Conservation (phyloP, 2,888 invertebrate species). For the Cancer borealis region DNA sequence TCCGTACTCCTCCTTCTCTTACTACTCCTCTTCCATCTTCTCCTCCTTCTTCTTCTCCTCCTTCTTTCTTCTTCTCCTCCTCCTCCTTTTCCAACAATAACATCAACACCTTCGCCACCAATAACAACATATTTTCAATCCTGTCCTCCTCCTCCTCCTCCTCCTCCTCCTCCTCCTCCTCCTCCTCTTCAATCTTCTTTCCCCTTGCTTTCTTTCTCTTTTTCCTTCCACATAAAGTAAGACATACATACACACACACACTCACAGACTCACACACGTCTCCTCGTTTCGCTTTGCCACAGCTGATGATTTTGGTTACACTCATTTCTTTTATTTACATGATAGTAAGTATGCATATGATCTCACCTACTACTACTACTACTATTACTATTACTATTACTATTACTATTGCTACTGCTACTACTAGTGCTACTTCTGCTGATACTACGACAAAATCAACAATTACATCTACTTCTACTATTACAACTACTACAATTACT, state of each 20-base stretch:
- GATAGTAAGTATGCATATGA: not conserved
- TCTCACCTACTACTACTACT: constrained; percentile 1
- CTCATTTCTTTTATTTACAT: not conserved
- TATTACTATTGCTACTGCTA: not conserved
- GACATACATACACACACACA: not conserved
- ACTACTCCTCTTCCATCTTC: not conserved
- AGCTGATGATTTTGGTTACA: not conserved
- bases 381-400: constrained; percentile 15
- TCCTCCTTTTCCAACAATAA: not conserved
- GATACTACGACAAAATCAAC: not conserved
- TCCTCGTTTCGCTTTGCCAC: not conserved
- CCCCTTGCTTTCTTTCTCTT: not conserved
- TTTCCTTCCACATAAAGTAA: not conserved
- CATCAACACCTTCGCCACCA: not conserved
- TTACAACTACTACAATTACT: constrained; percentile 41
- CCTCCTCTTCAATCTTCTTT: not conserved
- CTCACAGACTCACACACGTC: not conserved
- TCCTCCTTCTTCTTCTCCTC: not conserved
- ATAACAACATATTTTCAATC: not conserved
- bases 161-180: not conserved
- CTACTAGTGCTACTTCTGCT: not conserved
- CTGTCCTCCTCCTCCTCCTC: not conserved
- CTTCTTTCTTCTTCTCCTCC: not conserved
- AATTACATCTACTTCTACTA: constrained; percentile 3
- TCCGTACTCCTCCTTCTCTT: not conserved